Base-by-base conservation (phyloP, 2,797 vertebrate genomes). In the Anguilla anguilla region DNA sequence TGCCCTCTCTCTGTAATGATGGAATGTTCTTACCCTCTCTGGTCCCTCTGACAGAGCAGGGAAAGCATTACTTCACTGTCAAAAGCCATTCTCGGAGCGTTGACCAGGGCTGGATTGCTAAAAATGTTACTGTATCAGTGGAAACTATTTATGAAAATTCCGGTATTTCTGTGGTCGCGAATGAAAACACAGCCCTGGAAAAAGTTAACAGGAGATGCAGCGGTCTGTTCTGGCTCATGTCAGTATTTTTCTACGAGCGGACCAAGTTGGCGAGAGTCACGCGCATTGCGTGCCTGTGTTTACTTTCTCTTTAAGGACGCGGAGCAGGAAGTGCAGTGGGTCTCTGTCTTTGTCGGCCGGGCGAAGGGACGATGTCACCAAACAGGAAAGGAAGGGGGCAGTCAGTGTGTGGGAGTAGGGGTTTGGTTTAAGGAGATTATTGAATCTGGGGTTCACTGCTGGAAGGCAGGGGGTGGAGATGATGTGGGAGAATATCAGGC, bases 211-310 rank as follows among this genome's bases (percentile, higher is more conserved):
- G 46, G 79, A n/a, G 46, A 13, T 43, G 74, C 46, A 51, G 79
- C 22, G 46, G 25, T 82, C 46, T 49, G 46, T 51, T 82, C 79
- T n/a, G 43, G 79, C 46, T 79, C 25, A 22, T 2, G 83, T 83
- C 82, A 55, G 82, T 87, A 64, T 87, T 64, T 61, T 31, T 67
- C 84, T 59, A 35, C 31, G 83, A 35, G 51, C 49, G 35, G 83
- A 67, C 55, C 82, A 85, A 74, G 64, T 43, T n/a, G n/a, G 25
- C 57, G n/a, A 83, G 25, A 3, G 46, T 83, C 61, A 67, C 46
- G 10, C 15, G n/a, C 64, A 11, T 28, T 10, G 43, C 83, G 19
- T 15, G 61, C 59, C 49, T 43, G 11, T 19, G 4, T 74, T 57
- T 84, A 55, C 51, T 74, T 84, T 83, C 10, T 35, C 31, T 77